Conservation (phyloP, 2,888 invertebrate genomes). For the Dendrolimus houi region DNA sequence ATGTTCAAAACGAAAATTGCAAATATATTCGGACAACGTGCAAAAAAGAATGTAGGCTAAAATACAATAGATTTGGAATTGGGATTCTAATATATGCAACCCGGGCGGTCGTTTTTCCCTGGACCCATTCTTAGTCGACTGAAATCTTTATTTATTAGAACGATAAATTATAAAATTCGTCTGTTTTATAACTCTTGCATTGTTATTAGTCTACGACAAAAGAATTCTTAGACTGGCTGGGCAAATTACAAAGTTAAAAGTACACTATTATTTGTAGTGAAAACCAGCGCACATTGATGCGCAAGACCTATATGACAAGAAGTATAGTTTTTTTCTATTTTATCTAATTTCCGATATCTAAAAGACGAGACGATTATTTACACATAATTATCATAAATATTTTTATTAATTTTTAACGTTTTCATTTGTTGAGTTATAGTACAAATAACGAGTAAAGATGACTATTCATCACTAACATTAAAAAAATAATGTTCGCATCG, state of each 20-base stretch:
- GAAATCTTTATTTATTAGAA: slow-evolving; percentile 75
- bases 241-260: not conserved
- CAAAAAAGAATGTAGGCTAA: slow-evolving; percentile 72
- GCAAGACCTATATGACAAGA: no score
- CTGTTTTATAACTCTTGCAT: slow-evolving; percentile 55
- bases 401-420: no score
- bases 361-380: no score
- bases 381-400: no score
- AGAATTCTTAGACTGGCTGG: not conserved
- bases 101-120: slow-evolving; percentile 71
- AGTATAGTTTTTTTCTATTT: no score
- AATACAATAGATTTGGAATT: slow-evolving; percentile 64
- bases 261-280: not conserved
- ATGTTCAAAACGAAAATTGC: slow-evolving; percentile 42
- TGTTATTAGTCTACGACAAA: slow-evolving; percentile 26
- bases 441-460: no score
- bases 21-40: slow-evolving; percentile 60
- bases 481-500: no score
- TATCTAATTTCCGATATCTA: no score
- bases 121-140: slow-evolving; percentile 45
- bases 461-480: no score
- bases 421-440: no score
- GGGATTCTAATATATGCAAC: slow-evolving; percentile 60
- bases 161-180: slow-evolving; percentile 61
- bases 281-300: no score